These are phyloP conservation scores for Sinocyclocheilus maitianheensis DNA, from an alignment of 2,113 vertebrate genomes.

Conservation along the genomic window DNA sequence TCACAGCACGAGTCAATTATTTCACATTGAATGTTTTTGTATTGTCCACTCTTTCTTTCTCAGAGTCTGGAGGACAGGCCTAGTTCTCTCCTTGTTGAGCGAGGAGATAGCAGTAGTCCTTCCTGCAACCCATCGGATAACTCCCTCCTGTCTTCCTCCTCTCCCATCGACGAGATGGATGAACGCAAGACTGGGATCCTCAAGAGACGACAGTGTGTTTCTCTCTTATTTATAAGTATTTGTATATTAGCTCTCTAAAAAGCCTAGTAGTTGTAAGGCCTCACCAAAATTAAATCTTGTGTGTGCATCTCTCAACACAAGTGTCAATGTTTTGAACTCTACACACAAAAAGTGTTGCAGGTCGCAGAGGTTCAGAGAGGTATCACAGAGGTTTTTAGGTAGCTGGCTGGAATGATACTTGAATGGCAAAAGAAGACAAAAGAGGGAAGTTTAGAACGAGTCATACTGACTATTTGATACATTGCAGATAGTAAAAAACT, in stretches of 20 bases:
- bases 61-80: conserved; percentile 95
- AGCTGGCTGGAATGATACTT: background rate
- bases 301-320: background rate
- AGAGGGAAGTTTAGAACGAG: background rate
- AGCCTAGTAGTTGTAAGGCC: background rate
- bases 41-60: background rate
- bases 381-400: background rate
- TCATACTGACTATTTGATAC: background rate
- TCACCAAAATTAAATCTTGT: background rate
- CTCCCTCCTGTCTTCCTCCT: conserved; percentile 93
- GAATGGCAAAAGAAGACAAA: background rate
- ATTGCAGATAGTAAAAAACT: background rate
- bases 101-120: conserved; percentile 91
- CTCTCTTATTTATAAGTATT: conserved; percentile 61
- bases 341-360: background rate
- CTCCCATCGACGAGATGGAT: conserved; percentile 94
- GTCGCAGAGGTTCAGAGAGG: background rate
- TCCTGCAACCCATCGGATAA: conserved; percentile 97
- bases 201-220: conserved; percentile 88
- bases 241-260: background rate
- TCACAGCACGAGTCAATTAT: background rate
- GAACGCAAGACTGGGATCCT: conserved; percentile 88
- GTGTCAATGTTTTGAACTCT: background rate
- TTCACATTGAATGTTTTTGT: background rate
- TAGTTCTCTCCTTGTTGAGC: conserved; percentile 90